Base-by-base conservation (phyloP, 37 sponge, comb jelly and placozoan species). In the Chondrilla cf. caribensis region DNA sequence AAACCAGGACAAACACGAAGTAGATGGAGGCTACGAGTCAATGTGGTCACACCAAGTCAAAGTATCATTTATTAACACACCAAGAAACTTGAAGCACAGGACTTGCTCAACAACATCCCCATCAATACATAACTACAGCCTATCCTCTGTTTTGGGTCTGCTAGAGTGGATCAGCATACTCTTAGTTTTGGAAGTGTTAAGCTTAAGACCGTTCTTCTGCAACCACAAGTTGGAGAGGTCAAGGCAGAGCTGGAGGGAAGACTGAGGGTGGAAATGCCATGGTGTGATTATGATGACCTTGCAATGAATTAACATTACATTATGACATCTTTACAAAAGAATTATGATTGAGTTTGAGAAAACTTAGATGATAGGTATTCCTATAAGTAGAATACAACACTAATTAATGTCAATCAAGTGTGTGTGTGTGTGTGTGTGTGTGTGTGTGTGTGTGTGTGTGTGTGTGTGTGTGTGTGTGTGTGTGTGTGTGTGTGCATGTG, bases 101-200 rank as follows among this genome's bases (percentile, higher is more conserved):
- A 67, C 68, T 4, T 29, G 68, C 68, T 67, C 68, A 67, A 67
- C 68, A 67, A 33, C 35, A 3, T 28, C 4, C 15, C 35, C 68
- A 4, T 67, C 68, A 33, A 67, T 4, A 29, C 35, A 1, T 1
- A 67, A 1, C 15, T 8, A 3, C 3, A 67, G 68, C 2, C 35
- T 26, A 29, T 6, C 32, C 1, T 67, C 33, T 3, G 35, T 2
- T 1, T 29, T 1, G 1, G 3, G 1, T 67, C 68, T 67, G 32
- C 68, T 67, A 33, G 68, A 67, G 35, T 67, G 68, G 29, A 67
- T 67, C 68, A 67, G 68, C 68, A 67, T 67, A 29, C 33, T 33
- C 33, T 67, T 67, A 33, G 68, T 6, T 33, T 67, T 67, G 3
- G 32, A 6, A 67, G 68, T 33, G 29, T 67, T 67, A 31, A 67